Conservation (phyloP, 2,888 invertebrate species). For the Sclerodermus sp. region DNA sequence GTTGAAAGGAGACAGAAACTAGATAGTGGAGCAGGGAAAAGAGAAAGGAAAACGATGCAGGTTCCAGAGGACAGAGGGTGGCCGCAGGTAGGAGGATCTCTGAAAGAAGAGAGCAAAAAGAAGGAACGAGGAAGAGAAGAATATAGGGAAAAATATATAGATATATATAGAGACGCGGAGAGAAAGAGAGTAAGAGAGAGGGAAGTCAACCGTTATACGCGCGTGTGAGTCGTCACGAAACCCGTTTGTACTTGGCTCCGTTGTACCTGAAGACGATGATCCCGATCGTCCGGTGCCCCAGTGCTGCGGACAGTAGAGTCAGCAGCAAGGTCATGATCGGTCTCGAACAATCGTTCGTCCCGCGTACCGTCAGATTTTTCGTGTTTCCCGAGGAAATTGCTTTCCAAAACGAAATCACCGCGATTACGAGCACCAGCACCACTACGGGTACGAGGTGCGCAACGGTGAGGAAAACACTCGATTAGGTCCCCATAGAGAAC, state of each 20-base stretch:
- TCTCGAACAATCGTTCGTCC: constrained; percentile 8
- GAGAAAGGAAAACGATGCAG: constrained; percentile 8
- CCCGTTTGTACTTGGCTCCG: constrained; percentile 21
- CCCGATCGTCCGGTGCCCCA: constrained; percentile 34
- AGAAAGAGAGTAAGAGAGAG: background rate
- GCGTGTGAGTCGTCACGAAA: constrained; percentile 4
- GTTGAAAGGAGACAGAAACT: constrained; percentile 1
- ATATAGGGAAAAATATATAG: too few species aligned
- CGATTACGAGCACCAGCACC: too few species aligned
- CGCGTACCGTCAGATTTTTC: too few species aligned
- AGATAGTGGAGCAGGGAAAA: constrained; percentile 10
- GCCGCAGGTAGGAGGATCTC: constrained; percentile 32
- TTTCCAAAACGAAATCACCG: too few species aligned
- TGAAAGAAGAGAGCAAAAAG: too few species aligned
- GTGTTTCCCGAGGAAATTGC: too few species aligned
- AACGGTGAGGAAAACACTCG: too few species aligned
- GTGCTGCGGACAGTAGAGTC: constrained; percentile 16
- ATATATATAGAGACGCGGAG: too few species aligned
- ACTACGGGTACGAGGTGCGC: too few species aligned
- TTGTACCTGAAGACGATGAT: constrained; percentile 32
- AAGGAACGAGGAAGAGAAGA: background rate
- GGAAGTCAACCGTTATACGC: background rate
- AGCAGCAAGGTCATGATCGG: constrained; percentile 45
- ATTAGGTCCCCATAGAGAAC: too few species aligned
- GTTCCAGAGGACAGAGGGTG: constrained; percentile 36